A percentile compares a stretch with the other conserved stretches of the same genome.
Evolutionary conservation across 2,888 invertebrate species (phyloP).

Genomic region (Coremacera marginata): DNA sequence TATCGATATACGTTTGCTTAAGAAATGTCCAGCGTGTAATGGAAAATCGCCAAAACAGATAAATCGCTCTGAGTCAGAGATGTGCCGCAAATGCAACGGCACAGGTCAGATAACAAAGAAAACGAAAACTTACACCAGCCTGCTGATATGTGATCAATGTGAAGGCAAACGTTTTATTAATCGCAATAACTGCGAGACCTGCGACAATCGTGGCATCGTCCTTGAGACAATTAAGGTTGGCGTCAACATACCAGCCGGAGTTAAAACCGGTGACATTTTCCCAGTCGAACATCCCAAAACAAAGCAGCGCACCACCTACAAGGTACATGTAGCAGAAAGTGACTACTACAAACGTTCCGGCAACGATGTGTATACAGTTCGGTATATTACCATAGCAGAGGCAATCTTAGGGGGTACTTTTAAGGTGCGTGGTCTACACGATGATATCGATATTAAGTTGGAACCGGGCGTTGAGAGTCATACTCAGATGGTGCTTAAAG

Average conservation of each 20-base stretch:
- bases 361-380: conserved; percentile 61
- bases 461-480: conserved; percentile 64
- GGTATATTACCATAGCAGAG: conserved; percentile 60
- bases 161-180: conserved; percentile 61
- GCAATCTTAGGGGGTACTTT: conserved; percentile 63
- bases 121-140: conserved; percentile 52
- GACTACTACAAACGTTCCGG: conserved; percentile 61
- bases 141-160: conserved; percentile 57
- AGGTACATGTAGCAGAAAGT: conserved; percentile 56
- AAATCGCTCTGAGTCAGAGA: conserved; percentile 56
- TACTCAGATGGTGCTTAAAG: conserved; percentile 56
- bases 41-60: conserved; percentile 57
- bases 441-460: conserved; percentile 58
- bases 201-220: conserved; percentile 61
- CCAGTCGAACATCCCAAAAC: conserved; percentile 58
- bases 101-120: conserved; percentile 58
- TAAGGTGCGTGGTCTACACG: conserved; percentile 62
- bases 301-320: conserved; percentile 57
- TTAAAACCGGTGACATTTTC: conserved; percentile 59
- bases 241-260: conserved; percentile 60
- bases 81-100: conserved; percentile 64
- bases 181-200: conserved; percentile 60
- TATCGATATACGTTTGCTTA: conserved; percentile 55
- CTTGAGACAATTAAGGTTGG: conserved; percentile 54
- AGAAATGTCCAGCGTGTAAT: conserved; percentile 61